Percentiles rank a stretch among this genome's conserved stretches.
phyloP scores from a whole-genome alignment of 1,140 invertebrate genomes.

The Eurosta solidaginis region DNA sequence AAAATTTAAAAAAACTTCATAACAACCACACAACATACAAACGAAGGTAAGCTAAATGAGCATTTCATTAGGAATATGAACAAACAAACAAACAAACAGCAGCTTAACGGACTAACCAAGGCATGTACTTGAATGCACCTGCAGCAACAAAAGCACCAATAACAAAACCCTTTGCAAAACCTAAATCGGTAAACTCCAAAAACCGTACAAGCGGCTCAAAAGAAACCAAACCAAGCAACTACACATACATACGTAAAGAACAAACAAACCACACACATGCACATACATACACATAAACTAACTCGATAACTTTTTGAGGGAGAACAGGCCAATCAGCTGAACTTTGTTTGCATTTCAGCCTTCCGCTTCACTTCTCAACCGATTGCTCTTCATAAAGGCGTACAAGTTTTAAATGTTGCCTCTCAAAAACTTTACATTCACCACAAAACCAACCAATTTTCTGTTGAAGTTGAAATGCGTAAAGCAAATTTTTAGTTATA shows the following conservation, averaged over 20 bases:
- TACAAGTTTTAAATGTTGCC: constrained; percentile 26
- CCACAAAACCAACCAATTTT: constrained; percentile 23
- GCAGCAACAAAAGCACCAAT: background rate
- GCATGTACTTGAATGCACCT: background rate
- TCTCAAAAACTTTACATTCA: constrained; percentile 15
- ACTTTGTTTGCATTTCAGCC: background rate
- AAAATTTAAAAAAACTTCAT: background rate
- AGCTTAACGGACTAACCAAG: constrained; percentile 8
- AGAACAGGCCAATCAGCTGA: background rate
- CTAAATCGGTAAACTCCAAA: background rate
- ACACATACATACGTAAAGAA: too few relatives aligned
- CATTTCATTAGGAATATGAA: too few relatives aligned
- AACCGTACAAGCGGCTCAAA: background rate
- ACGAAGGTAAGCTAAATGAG: background rate
- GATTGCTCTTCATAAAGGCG: background rate
- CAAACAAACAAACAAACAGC: constrained; percentile 1
- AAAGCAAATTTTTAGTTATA: constrained; percentile 4
- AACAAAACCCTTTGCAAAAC: background rate
- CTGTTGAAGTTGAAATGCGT: constrained; percentile 14
- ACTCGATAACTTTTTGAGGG: background rate
- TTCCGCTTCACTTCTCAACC: background rate
- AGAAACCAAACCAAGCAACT: background rate
- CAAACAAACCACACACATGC: background rate
- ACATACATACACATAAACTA: background rate
- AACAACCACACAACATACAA: background rate